phyloP scores from a whole-genome alignment of 2,113 vertebrate species.

The Dicrurus megarhynchus region DNA sequence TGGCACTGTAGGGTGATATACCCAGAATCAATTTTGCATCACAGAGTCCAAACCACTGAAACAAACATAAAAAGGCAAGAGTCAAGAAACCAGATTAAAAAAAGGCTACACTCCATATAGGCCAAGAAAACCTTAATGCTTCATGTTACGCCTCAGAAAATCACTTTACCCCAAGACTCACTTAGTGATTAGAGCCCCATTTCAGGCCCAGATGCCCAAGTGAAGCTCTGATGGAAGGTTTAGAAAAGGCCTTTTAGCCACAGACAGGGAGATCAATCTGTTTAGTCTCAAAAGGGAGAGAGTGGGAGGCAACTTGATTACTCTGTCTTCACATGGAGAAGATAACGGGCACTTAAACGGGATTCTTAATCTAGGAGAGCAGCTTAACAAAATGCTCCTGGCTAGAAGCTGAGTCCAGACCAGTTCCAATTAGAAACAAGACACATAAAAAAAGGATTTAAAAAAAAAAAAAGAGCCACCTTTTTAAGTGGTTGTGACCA shows the following conservation, averaged over 20 bases:
- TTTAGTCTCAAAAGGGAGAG: background rate
- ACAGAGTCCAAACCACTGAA: background rate
- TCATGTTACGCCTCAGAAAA: background rate
- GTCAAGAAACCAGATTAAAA: background rate
- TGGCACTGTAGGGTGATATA: background rate
- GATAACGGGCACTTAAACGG: background rate
- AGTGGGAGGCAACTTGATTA: slow-evolving; percentile 18
- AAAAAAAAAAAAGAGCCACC: background rate
- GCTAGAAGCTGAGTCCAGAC: background rate
- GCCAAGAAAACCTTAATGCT: slow-evolving; percentile 13
- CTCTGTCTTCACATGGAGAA: background rate
- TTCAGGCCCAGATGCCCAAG: background rate
- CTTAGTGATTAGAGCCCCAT: background rate
- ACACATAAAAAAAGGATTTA: background rate
- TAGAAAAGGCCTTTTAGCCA: slow-evolving; percentile 33
- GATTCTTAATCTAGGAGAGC: background rate
- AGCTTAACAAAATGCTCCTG: background rate
- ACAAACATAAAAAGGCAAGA: background rate
- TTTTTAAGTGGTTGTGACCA: background rate
- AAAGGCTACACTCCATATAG: background rate
- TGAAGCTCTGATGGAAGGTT: slow-evolving; percentile 22
- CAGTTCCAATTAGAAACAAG: background rate
- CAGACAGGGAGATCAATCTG: slow-evolving; percentile 37
- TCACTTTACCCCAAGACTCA: slow-evolving; percentile 13
- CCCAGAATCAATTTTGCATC: background rate